Base-by-base conservation (phyloP, 2,797 vertebrate species). In the Ispidina lecontei region DNA sequence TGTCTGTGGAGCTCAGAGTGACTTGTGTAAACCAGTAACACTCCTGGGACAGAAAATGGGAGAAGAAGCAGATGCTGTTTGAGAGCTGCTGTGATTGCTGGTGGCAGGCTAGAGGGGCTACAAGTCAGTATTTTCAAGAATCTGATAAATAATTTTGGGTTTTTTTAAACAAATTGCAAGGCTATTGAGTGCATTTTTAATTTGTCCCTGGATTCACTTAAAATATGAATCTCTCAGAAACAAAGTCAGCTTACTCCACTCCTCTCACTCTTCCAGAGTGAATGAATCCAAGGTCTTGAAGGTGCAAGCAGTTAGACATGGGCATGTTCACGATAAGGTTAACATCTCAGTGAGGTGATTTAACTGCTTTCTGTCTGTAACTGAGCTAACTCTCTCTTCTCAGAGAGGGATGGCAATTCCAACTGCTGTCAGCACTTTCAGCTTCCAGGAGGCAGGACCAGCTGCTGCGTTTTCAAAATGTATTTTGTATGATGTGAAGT, bases 201-300 rank as follows among this genome's bases (percentile, higher is more conserved):
- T 68, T 83, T 60, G 17, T 23, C 47, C 44, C 4, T 28, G 70
- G 33, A 46, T 60, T 76, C 72, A 28, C 49, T 55, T 77, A 14
- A 12, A 73, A 52, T 8, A 25, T 10, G 26, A 37, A 52, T 0
- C 46, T 64, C 35, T 37, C 8, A 0, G 2, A 26, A 59, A n/a
- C 12, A 10, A 29, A 37, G 41, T 31, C 10, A 1, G 19, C 0
- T 4, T 1, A 4, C 49, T 60, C 31, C 2, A 0, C 10, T 26
- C 33, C 44, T 59, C 31, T 28, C 37, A 7, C 14, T 60, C 41
- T 49, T 37, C 65, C 37, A 10, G 78, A 55, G 14, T 2, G 21
- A 52, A 8, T 6, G 26, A 6, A 0, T 5, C 3, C 4, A 47
- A 18, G 59, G 31, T 35, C 39, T 76, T 22, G 56, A 43, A 46